Evolutionary conservation across 2,797 vertebrate species (phyloP).

Genomic region (Mormyrops attenuatus): DNA sequence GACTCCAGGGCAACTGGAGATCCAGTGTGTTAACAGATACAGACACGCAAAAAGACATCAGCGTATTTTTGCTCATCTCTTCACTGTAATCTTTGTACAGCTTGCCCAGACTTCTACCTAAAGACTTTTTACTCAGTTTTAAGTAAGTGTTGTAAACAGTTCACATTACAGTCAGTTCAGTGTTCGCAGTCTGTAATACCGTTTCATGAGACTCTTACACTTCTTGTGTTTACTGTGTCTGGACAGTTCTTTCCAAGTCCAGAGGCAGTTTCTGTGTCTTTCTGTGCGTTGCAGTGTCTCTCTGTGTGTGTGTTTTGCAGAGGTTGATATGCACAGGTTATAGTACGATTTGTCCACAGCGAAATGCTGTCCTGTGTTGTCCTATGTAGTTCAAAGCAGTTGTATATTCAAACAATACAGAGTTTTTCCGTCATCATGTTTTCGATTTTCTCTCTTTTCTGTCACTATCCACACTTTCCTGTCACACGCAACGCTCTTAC

Average conservation of each 20-base stretch:
- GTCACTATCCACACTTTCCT: conserved; percentile 30
- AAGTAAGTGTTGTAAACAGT: neutral
- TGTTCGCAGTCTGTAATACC: neutral
- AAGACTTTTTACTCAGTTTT: neutral
- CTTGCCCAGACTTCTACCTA: neutral
- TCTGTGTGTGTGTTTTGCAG: neutral
- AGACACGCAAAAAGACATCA: neutral
- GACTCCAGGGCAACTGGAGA: neutral
- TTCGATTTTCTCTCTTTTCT: conserved; percentile 46
- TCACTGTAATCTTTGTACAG: neutral
- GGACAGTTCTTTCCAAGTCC: neutral
- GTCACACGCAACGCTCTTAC: conserved; percentile 29
- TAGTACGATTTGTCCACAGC: neutral
- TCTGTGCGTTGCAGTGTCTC: neutral
- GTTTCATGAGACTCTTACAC: neutral
- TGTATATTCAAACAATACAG: neutral
- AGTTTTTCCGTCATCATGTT: neutral
- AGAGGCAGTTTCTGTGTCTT: neutral
- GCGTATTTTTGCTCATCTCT: neutral
- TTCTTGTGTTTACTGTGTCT: neutral
- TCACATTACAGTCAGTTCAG: neutral
- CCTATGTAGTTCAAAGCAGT: neutral
- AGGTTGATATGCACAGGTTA: neutral
- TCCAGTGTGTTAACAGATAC: neutral
- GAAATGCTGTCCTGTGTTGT: neutral